A percentile compares a stretch with the other conserved stretches of the same genome.
These are phyloP conservation scores for Erythrocercus mccallii DNA, from an alignment of 2,113 vertebrate genomes.

Conservation along the genomic window DNA sequence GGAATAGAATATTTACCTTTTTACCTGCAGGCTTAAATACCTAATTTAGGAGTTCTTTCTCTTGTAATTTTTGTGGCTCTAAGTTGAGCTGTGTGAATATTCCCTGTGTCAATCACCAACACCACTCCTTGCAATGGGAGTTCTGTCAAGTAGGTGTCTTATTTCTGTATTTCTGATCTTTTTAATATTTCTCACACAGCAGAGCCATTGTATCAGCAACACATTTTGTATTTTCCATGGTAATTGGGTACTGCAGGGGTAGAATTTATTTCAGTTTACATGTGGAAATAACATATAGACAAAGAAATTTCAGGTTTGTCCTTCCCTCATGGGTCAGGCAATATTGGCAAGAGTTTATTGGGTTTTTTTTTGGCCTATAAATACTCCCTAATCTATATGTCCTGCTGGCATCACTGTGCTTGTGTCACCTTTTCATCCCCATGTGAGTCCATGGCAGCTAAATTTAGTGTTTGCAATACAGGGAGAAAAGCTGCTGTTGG, in stretches of 20 bases:
- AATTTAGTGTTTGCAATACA: background rate
- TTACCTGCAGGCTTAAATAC: background rate
- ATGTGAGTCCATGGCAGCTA: background rate
- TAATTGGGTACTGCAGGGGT: background rate
- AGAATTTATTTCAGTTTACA: background rate
- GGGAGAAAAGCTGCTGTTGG: background rate
- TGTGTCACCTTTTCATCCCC: constrained; percentile 31
- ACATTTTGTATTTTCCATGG: background rate
- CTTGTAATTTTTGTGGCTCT: background rate
- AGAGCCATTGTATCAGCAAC: background rate
- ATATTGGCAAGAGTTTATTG: background rate
- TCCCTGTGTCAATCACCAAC: background rate
- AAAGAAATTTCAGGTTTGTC: background rate
- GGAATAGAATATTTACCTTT: background rate
- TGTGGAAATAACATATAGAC: background rate
- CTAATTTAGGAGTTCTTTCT: background rate
- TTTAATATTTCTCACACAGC: background rate
- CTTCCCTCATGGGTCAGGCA: background rate
- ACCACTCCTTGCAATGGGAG: background rate
- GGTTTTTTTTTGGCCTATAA: constrained; percentile 4
- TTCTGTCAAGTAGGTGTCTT: background rate
- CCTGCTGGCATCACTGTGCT: background rate
- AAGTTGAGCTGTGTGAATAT: background rate
- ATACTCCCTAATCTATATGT: constrained; percentile 26
- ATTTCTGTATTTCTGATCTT: background rate